Evolutionary conservation across 2,888 invertebrate genomes (phyloP).

Genomic region (Seladonia tumulorum): DNA sequence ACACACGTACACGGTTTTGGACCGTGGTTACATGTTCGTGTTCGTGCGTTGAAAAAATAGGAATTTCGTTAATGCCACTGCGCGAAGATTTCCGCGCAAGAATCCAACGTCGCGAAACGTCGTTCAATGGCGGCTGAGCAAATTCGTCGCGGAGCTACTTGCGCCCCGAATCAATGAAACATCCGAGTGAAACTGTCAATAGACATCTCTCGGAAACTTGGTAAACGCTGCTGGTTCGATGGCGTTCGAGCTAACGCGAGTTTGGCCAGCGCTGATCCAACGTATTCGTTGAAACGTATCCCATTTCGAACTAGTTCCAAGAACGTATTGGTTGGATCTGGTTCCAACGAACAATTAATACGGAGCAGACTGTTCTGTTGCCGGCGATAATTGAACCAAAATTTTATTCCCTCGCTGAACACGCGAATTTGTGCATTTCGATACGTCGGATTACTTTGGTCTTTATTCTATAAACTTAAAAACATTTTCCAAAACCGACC

Average conservation of each 20-base stretch:
- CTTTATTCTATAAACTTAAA: too few relatives aligned
- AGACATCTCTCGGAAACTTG: constrained; percentile 25
- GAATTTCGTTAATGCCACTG: not conserved
- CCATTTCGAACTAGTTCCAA: not conserved
- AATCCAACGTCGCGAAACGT: not conserved
- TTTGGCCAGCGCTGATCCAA: not conserved
- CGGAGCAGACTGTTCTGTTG: not conserved
- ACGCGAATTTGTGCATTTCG: too few relatives aligned
- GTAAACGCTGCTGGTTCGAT: constrained; percentile 12
- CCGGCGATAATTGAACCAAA: not conserved
- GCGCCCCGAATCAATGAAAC: constrained; percentile 27
- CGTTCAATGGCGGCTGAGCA: not conserved
- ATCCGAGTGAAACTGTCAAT: constrained; percentile 36
- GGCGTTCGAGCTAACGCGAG: constrained; percentile 25
- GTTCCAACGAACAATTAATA: not conserved
- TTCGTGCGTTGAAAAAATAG: not conserved
- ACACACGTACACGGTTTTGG: not conserved
- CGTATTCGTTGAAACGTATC: constrained; percentile 14
- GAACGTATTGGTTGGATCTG: not conserved
- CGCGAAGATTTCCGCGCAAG: not conserved
- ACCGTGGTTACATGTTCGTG: not conserved
- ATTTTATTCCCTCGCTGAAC: not conserved
- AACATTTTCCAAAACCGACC: too few relatives aligned
- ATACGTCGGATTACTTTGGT: too few relatives aligned
- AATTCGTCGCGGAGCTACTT: constrained; percentile 20